phyloP scores from a whole-genome alignment of 2,888 invertebrate species.

The Monochamus alternatus region DNA sequence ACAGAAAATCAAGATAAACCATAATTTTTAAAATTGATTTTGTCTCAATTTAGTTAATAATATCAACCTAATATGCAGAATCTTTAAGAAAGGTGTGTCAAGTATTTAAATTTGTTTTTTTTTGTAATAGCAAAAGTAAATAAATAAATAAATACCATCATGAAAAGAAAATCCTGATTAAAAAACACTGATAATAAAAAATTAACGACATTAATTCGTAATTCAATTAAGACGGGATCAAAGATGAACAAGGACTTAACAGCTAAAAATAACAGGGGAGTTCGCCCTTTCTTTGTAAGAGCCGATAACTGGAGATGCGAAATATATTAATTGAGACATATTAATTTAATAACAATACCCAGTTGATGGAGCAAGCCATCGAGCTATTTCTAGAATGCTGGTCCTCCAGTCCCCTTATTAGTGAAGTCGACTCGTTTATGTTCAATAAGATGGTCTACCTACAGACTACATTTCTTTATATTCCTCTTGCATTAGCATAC shows the following conservation, averaged over 20 bases:
- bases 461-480: neutral
- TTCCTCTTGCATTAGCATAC: neutral
- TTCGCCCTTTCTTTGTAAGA: neutral
- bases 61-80: too few relatives aligned
- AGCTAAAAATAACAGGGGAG: neutral
- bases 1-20: too few relatives aligned
- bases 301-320: neutral
- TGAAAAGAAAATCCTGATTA: too few relatives aligned
- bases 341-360: conserved; percentile 5
- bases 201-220: neutral
- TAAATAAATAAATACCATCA: too few relatives aligned
- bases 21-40: too few relatives aligned
- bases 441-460: neutral
- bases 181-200: neutral
- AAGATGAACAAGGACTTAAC: neutral
- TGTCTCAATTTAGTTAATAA: too few relatives aligned
- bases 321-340: conserved; percentile 6
- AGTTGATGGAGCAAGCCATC: neutral
- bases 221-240: neutral
- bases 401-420: neutral
- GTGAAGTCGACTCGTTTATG: neutral
- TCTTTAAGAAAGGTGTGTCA: neutral
- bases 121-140: neutral
- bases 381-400: conserved; percentile 10
- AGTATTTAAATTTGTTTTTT: neutral